phyloP scores from a whole-genome alignment of 2,113 vertebrate genomes.

The Glareola pratincola region DNA sequence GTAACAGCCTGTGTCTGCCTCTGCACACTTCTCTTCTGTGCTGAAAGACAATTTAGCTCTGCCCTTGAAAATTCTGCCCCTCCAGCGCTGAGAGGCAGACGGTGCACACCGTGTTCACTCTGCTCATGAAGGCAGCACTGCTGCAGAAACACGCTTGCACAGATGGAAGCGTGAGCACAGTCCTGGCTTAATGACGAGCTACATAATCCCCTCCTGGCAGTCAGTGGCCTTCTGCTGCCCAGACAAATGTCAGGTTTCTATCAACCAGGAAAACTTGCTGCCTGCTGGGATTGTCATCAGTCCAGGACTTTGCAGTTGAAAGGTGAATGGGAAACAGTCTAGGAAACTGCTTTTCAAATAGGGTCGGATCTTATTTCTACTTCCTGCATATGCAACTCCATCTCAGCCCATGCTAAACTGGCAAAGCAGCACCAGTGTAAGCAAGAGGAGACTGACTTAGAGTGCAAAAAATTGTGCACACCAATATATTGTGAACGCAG shows the following conservation, averaged over 20 bases:
- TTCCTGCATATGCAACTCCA: neutral
- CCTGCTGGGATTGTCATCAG: neutral
- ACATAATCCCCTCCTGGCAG: conserved; percentile 27
- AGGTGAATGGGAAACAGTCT: neutral
- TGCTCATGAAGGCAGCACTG: neutral
- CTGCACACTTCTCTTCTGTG: neutral
- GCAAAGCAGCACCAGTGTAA: neutral
- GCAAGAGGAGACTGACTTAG: neutral
- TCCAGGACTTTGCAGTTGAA: neutral
- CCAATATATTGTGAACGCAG: neutral
- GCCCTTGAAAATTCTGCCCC: neutral
- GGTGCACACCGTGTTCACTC: rapidly evolving
- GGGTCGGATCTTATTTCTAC: neutral
- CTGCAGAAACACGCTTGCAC: neutral
- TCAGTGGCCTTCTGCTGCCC: conserved; percentile 36
- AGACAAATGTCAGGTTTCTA: conserved; percentile 44
- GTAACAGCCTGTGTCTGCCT: neutral
- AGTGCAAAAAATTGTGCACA: neutral
- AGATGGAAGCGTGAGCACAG: neutral
- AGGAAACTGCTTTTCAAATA: neutral
- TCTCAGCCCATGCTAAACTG: neutral
- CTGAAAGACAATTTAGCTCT: neutral
- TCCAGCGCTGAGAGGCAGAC: neutral
- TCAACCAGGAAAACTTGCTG: conserved; percentile 33
- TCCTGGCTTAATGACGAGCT: neutral